Evolutionary conservation across 2,888 invertebrate species (phyloP), one percentile per base, ranked within the genome.

Genomic region (Eupithecia insigniata): DNA sequence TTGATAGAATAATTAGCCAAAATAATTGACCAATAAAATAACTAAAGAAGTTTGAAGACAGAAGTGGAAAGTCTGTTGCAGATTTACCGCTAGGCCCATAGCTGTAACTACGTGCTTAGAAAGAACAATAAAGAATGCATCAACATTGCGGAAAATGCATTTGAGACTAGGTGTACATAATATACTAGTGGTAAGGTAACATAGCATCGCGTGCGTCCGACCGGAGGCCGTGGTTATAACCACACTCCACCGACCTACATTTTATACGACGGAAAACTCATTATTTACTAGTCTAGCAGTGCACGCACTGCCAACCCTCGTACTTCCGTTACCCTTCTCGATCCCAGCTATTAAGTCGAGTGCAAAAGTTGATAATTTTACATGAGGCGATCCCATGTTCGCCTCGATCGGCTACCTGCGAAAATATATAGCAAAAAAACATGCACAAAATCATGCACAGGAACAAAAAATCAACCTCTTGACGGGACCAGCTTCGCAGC

Each of bases 161-260:
- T 82, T 78, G 81, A 75, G 34, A 69, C 67, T 65, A 76, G 75
- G 73, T 75, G 43, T 67, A 81, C 79, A 78, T 82, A 83, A 26
- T 64, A 64, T 64, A n/a, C n/a, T n/a, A 36, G 36, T 82, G 82
- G 85, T 80, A 78, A 81, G 74, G 78, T 72, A 79, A 77, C 80
- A 81, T 82, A 83, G 84, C 85, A 90, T 92, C 90, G 93, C 92
- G 92, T 93, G 90, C 87, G 88, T 70, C 69, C 90, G 89, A 89
- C 87, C 85, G 78, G 84, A 83, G 82, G 82, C 82, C 78, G 80
- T 82, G 71, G 85, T 85, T 86, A 86, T 85, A 88, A 83, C 87
- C 86, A 87, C 88, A 92, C 90, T 89, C 90, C 84, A 92, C 88
- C 93, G 94, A 94, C 94, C 94, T 92, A 94, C 91, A 93, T 94